Conservation (phyloP, 2,113 vertebrate species). For the Fulica atra region DNA sequence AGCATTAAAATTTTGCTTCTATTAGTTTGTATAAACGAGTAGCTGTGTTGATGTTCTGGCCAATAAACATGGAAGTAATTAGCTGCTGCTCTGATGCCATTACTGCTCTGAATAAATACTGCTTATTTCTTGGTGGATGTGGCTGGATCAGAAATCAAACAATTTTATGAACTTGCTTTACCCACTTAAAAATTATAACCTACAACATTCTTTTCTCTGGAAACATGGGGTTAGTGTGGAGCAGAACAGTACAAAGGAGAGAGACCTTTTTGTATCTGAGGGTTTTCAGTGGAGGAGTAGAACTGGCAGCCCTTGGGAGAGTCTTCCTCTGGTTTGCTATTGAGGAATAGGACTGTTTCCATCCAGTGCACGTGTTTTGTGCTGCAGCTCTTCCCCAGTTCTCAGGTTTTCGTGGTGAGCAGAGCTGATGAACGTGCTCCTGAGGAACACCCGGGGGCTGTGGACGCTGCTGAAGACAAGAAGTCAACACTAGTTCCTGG, state of each 20-base stretch:
- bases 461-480: background rate
- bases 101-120: background rate
- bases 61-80: slow-evolving; percentile 42
- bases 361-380: rapidly evolving
- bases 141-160: background rate
- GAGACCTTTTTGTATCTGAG: background rate
- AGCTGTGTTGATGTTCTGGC: background rate
- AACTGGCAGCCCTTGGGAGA: background rate
- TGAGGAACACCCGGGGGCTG: background rate
- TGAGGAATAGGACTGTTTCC: background rate
- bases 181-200: background rate
- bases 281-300: background rate
- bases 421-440: background rate
- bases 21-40: slow-evolving; percentile 5
- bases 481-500: background rate
- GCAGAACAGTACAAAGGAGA: background rate
- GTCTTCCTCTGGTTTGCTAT: background rate
- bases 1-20: background rate
- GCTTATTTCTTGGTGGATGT: background rate
- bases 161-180: background rate
- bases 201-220: background rate
- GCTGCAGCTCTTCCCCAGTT: background rate
- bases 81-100: background rate
- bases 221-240: background rate
- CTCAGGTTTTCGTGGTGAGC: background rate